Percentiles rank a stretch among this genome's conserved stretches.
phyloP scores from a whole-genome alignment of 2,797 vertebrate genomes.

The Scolopax rusticola region DNA sequence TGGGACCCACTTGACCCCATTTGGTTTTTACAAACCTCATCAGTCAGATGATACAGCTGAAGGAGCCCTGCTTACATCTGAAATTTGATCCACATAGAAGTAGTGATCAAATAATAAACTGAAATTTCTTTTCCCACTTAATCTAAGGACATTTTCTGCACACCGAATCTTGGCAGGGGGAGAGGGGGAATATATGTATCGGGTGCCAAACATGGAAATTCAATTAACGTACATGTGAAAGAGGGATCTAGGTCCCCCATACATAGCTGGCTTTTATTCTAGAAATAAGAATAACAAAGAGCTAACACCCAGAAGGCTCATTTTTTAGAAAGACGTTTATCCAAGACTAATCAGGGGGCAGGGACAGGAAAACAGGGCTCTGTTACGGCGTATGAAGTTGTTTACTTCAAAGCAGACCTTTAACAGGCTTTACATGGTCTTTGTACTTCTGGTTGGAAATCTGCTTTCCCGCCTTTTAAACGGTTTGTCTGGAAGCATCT shows the following conservation, averaged over 20 bases:
- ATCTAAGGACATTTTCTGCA: conserved; percentile 1
- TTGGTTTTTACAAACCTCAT: conserved; percentile 25
- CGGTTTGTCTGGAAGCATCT: neutral
- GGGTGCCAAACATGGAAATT: conserved; percentile 13
- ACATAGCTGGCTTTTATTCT: neutral
- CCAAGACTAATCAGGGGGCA: neutral
- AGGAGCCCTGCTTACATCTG: neutral
- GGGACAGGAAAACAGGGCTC: neutral
- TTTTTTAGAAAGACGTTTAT: neutral
- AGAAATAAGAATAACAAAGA: conserved; percentile 23
- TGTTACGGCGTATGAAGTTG: neutral
- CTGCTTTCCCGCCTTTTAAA: neutral
- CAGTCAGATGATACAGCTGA: conserved; percentile 44
- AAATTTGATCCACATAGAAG: neutral
- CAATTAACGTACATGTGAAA: neutral
- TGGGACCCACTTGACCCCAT: conserved; percentile 2
- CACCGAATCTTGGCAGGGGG: neutral
- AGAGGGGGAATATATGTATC: neutral
- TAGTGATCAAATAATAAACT: neutral
- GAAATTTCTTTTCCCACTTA: neutral
- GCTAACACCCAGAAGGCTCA: neutral
- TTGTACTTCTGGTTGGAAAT: neutral
- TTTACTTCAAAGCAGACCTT: conserved; percentile 37
- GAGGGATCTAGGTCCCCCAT: neutral
- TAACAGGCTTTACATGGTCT: conserved; percentile 16